phyloP scores from a whole-genome alignment of 2,888 invertebrate species.

The Andrena chrysosceles region DNA sequence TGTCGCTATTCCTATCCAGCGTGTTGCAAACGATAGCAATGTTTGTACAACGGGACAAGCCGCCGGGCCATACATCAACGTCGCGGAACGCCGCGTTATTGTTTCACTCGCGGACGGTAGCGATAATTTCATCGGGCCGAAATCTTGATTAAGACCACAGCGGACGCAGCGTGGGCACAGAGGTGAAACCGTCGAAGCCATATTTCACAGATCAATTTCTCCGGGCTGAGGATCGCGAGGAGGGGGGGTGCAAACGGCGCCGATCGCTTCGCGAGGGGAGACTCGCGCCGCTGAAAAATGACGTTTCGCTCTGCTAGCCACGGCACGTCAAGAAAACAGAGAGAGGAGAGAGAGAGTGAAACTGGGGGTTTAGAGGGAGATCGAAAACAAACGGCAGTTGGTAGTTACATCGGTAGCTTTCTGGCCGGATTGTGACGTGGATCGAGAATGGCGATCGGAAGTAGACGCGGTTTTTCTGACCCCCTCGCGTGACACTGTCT shows the following conservation, averaged over 20 bases:
- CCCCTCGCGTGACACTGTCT: slow-evolving; percentile 20
- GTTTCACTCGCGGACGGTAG: slow-evolving; percentile 5
- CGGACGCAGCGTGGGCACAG: neutral
- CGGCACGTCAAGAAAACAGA: slow-evolving; percentile 13
- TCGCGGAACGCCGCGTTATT: slow-evolving; percentile 20
- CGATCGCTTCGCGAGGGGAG: slow-evolving; percentile 26
- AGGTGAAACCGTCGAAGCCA: slow-evolving; percentile 30
- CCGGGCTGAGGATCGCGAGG: slow-evolving; percentile 10
- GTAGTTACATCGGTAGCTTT: slow-evolving; percentile 64
- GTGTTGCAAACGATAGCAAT: slow-evolving; percentile 33
- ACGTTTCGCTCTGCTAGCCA: slow-evolving; percentile 63
- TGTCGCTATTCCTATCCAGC: slow-evolving; percentile 3
- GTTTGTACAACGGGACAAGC: slow-evolving; percentile 20
- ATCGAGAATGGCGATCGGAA: slow-evolving; percentile 50
- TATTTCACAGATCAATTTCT: slow-evolving; percentile 67
- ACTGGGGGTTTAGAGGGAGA: neutral
- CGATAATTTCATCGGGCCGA: slow-evolving; percentile 51
- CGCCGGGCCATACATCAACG: slow-evolving; percentile 41
- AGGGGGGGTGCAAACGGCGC: slow-evolving; percentile 29
- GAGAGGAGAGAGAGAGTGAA: too few relatives aligned
- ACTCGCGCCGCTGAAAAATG: slow-evolving; percentile 60
- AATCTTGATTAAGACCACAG: slow-evolving; percentile 58
- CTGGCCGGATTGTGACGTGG: slow-evolving; percentile 52
- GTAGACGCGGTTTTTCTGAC: slow-evolving; percentile 38
- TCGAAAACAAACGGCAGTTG: slow-evolving; percentile 34